Evolutionary conservation across 2,113 vertebrate genomes (phyloP), one percentile per base, ranked within the genome.

Genomic region (Amblyopsis rosae): DNA sequence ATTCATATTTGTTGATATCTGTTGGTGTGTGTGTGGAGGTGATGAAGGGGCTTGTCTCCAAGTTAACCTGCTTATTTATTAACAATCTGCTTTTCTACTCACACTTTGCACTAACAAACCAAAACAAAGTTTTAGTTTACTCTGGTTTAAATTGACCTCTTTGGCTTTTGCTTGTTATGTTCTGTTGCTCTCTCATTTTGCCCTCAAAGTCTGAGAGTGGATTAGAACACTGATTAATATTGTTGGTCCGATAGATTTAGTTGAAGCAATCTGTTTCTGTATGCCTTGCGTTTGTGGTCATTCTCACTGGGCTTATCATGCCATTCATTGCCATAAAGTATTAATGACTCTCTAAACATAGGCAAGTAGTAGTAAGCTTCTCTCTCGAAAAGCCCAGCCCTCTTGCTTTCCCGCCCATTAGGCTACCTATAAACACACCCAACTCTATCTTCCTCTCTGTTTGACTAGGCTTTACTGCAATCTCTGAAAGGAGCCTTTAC

Each of bases 371-470:
- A 26, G 66, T 33, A 70, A 58, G 50, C 69, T 77, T 66, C 65
- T 47, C 63, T 65, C 19, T 12, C 63, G 54, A 19, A 61, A 83
- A 65, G 75, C 61, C 70, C 70, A 78, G 35, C 79, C 66, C 60
- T 69, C 61, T 41, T 55, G 65, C 73, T 84, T 87, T 89, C 88
- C 87, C 86, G 82, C 86, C 86, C 72, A 75, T 84, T 86, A 26
- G 26, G 26, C 26, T 26, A 71, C 76, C 73, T 73, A 33, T 70
- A 26, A 26, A 26, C 26, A 26, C 26, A 70, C 12, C 58, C 61
- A 53, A 79, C 83, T 82, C 85, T 84, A 78, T 86, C 90, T 83
- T 76, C 82, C 56, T 12, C 74, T 67, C 65, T 65, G 77, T 70
- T 8, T 41, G 71, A 79, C 88, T 87, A 86, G 83, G 62, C 86